Base-by-base conservation (phyloP, 1,140 invertebrate genomes). In the Harpegnathos saltator region DNA sequence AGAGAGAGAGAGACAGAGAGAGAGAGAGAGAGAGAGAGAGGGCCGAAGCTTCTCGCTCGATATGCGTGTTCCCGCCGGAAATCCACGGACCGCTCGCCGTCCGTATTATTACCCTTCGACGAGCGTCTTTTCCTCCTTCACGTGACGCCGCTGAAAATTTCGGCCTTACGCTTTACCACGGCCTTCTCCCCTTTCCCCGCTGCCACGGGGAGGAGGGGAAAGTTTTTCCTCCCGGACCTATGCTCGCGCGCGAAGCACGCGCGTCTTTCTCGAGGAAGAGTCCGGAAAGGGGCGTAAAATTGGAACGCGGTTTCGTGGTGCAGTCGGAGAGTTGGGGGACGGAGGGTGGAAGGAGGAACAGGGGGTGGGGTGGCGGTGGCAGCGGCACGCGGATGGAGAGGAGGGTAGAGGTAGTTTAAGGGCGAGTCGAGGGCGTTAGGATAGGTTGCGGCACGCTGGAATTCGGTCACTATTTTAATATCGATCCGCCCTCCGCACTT, bases 401-500 rank as follows among this genome's bases (percentile, higher is more conserved):
- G 58, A 44, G 44, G 65, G 81, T 14, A n/a, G n/a, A n/a, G 71
- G 84, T 87, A 87, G 89, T 88, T 89, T 84, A 86, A 87, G 86
- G 89, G 85, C 85, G 90, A 89, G 68, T 65, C 66, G 61, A 85
- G 90, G 84, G 84, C 77, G 90, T 94, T 94, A 90, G 90, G 92
- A 92, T 91, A 94, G 93, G 93, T 94, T 91, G 91, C 85, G 89
- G 89, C 82, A 84, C 89, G 86, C 84, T 90, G 93, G 91, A 94
- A 94, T 94, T 94, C 94, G 94, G 94, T 94, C 93, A 94, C 94
- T 93, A 94, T 94, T 94, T 94, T 94, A 92, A 92, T 93, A 94
- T 94, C 93, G 94, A 94, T 94, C 93, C 89, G 86, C 77, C 88
- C 84, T 71, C 75, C 33, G 24, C 65, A 54, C 56, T 59, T 65